A percentile compares a stretch with the other conserved stretches of the same genome.
These are phyloP conservation scores for Poeciliopsis occidentalis DNA, from an alignment of 2,113 vertebrate species.

Conservation along the genomic window DNA sequence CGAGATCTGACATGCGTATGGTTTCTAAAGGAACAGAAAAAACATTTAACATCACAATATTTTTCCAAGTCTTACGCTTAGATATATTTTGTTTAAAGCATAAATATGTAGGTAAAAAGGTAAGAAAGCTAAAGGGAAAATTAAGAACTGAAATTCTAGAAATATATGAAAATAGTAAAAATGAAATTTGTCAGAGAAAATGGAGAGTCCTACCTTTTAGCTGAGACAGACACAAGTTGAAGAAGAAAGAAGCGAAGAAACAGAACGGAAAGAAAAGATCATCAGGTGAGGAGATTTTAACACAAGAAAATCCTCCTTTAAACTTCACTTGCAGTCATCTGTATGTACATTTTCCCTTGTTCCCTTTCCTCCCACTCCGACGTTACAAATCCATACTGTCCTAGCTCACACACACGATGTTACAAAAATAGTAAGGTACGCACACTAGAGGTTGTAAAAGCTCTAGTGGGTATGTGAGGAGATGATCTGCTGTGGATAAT, in stretches of 20 bases:
- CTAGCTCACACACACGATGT: neutral
- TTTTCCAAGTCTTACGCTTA: neutral
- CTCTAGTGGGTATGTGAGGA: neutral
- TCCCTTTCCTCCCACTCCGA: too few species aligned
- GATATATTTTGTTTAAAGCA: neutral
- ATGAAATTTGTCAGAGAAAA: too few species aligned
- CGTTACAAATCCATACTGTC: too few species aligned
- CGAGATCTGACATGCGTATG: conserved; percentile 96
- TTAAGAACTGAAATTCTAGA: neutral
- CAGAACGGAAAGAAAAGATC: conserved; percentile 57
- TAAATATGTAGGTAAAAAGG: neutral
- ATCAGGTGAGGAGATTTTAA: conserved; percentile 33
- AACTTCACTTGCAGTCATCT: neutral
- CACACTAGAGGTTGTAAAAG: neutral
- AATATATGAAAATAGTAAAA: neutral
- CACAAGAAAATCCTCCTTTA: conserved; percentile 1
- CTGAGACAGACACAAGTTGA: conserved; percentile 73
- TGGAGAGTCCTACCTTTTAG: too few species aligned
- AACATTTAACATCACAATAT: conserved; percentile 7
- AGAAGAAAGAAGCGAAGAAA: conserved; percentile 52
- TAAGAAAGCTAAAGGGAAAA: conserved; percentile 3
- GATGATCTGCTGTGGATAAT: neutral
- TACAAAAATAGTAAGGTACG: neutral
- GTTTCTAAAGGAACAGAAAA: conserved; percentile 84
- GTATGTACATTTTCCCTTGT: neutral